Evolutionary conservation across 2,113 vertebrate genomes (phyloP).

Genomic region (Peromyscus leucopus): DNA sequence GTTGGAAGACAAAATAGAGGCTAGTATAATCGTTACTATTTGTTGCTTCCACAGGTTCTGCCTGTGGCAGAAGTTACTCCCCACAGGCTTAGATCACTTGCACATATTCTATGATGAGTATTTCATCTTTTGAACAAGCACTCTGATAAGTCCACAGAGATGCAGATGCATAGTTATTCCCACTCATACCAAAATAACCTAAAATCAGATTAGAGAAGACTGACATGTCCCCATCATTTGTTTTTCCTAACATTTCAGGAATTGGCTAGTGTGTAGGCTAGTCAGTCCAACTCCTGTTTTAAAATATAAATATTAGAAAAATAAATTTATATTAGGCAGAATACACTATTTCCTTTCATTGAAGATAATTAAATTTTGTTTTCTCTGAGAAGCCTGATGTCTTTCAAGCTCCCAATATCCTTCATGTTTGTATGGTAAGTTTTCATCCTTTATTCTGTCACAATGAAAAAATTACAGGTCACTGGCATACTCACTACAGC

Average conservation of each 20-base stretch:
- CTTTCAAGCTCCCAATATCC: not conserved
- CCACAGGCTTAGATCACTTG: not conserved
- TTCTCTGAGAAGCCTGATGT: not conserved
- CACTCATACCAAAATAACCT: not conserved
- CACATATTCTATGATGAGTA: not conserved
- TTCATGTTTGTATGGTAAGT: not conserved
- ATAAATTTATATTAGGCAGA: not conserved
- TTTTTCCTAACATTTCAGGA: not conserved
- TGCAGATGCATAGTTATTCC: not conserved
- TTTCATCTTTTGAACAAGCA: not conserved
- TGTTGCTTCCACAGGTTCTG: not conserved
- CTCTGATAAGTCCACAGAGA: not conserved
- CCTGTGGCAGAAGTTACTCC: not conserved
- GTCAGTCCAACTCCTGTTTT: not conserved
- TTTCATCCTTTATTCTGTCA: not conserved
- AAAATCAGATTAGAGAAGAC: not conserved
- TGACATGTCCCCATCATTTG: accelerated
- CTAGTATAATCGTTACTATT: not conserved
- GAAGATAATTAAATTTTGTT: not conserved
- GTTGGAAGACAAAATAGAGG: not conserved
- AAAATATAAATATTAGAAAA: not conserved
- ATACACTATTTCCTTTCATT: slow-evolving; percentile 7
- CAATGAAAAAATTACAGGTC: not conserved
- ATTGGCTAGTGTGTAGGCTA: not conserved
- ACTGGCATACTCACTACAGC: not conserved